Conservation (phyloP, 2,113 vertebrate genomes). For the Larimichthys crocea region DNA sequence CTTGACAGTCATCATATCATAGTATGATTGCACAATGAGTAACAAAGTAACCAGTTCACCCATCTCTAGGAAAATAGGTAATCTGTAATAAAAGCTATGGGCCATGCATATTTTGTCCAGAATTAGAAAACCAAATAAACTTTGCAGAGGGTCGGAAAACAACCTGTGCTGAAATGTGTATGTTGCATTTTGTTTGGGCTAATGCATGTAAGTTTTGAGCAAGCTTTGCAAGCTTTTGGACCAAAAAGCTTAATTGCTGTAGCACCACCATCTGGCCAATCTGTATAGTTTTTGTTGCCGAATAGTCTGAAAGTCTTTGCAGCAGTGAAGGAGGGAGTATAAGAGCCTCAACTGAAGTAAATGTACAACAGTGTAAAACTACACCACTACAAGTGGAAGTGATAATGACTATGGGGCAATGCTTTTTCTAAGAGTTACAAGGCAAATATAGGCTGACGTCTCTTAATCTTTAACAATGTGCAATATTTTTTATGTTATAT, state of each 20-base stretch:
- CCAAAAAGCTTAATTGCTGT: neutral
- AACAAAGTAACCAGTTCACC: neutral
- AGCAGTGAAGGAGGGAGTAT: neutral
- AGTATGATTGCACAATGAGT: too few relatives aligned
- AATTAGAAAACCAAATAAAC: neutral
- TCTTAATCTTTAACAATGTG: neutral
- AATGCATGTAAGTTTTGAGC: neutral
- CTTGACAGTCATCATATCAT: too few relatives aligned
- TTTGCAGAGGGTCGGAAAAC: neutral
- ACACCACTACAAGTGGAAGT: neutral
- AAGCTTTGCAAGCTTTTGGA: neutral
- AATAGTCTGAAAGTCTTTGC: neutral
- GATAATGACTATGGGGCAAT: neutral
- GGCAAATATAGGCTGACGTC: neutral
- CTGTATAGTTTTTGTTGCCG: neutral
- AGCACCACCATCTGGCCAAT: constrained; percentile 30
- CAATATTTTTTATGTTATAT: neutral
- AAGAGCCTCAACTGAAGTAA: neutral
- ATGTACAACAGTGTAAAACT: neutral
- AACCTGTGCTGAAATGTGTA: neutral
- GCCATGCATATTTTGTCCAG: neutral
- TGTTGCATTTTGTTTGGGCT: neutral
- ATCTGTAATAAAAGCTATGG: neutral
- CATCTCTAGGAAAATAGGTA: too few relatives aligned
- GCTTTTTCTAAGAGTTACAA: neutral